Conservation (phyloP, 2,797 vertebrate species). For the Bucorvus abyssinicus region DNA sequence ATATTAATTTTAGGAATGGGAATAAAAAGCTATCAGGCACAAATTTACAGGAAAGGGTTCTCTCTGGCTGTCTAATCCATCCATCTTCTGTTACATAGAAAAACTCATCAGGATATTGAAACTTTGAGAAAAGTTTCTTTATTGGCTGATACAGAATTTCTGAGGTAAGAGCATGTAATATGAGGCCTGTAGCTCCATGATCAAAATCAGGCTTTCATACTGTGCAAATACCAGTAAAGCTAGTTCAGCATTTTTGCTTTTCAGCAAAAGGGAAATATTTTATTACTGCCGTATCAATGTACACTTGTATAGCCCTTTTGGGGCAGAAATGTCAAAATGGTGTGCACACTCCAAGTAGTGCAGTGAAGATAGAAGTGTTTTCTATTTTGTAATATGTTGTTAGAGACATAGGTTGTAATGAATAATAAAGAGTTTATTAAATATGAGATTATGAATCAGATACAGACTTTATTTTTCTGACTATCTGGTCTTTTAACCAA, state of each 20-base stretch:
- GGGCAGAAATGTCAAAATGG: not conserved
- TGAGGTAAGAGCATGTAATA: not conserved
- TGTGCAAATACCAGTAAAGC: not conserved
- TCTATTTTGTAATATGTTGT: not conserved
- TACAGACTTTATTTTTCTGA: not conserved
- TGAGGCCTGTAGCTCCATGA: not conserved
- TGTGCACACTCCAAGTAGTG: not conserved
- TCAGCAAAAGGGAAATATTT: not conserved
- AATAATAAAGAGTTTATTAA: not conserved
- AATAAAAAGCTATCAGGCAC: not conserved
- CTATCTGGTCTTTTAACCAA: not conserved
- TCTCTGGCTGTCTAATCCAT: not conserved
- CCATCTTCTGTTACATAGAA: not conserved
- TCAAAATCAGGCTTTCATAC: not conserved
- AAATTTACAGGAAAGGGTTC: not conserved
- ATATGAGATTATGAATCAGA: not conserved
- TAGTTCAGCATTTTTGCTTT: not conserved
- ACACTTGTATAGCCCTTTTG: not conserved
- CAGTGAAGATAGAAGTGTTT: not conserved
- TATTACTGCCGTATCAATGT: not conserved
- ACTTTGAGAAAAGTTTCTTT: not conserved
- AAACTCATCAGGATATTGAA: not conserved
- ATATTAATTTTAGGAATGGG: not conserved
- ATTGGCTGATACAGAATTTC: not conserved
- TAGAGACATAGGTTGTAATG: not conserved